Evolutionary conservation across 2,797 vertebrate species (phyloP).

Genomic region (Hirundo rustica): DNA sequence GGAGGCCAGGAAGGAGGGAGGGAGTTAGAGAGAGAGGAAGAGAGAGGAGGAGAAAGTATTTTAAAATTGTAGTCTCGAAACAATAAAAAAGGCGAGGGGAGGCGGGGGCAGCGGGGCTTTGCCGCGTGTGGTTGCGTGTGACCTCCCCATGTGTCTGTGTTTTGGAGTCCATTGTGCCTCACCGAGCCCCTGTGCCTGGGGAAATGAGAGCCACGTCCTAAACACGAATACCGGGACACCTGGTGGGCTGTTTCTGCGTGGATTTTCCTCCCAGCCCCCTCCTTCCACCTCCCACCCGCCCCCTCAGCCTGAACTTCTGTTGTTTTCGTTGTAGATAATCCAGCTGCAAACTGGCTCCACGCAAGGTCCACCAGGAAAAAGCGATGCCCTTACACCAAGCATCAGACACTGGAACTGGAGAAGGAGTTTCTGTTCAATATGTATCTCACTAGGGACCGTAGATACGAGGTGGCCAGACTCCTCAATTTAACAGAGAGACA

Average conservation of each 20-base stretch:
- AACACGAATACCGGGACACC: neutral
- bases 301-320: slow-evolving; percentile 31
- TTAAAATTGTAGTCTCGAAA: slow-evolving; percentile 24
- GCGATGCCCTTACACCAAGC: slow-evolving; percentile 94
- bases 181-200: neutral
- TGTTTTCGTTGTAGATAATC: slow-evolving; percentile 85
- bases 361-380: slow-evolving; percentile 97
- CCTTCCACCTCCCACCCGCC: neutral
- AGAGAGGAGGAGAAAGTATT: neutral
- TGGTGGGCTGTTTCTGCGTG: neutral
- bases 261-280: neutral
- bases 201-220: neutral
- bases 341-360: slow-evolving; percentile 95
- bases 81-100: neutral
- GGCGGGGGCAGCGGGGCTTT: slow-evolving; percentile 7
- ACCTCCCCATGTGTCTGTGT: slow-evolving; percentile 24
- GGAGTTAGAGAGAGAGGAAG: neutral
- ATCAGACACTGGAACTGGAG: slow-evolving; percentile 96
- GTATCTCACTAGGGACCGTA: slow-evolving; percentile 97
- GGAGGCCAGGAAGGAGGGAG: neutral
- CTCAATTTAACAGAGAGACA: slow-evolving; percentile 97
- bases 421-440: slow-evolving; percentile 99
- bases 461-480: slow-evolving; percentile 93
- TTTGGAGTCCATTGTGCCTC: slow-evolving; percentile 54
- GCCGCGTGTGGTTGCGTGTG: slow-evolving; percentile 36